Percentiles rank a stretch among this genome's conserved stretches.
Conservation (phyloP, 2,888 invertebrate species). For the Torymus auratus region DNA sequence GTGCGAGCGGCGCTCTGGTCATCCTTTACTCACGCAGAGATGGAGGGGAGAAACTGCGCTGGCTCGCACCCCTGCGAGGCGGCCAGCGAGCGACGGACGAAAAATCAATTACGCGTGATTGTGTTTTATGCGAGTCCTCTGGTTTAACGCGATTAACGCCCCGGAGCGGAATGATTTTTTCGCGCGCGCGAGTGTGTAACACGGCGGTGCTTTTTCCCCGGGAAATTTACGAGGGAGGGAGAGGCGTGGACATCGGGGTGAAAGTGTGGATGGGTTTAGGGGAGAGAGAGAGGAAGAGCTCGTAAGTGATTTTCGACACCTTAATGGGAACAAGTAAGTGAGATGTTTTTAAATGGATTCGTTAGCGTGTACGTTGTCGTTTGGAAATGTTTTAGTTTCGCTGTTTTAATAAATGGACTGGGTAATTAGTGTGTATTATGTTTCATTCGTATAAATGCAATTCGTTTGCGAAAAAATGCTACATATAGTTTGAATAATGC, state of each 20-base stretch:
- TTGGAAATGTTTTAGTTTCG: no score
- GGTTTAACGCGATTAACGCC: conserved; percentile 58
- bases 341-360: no score
- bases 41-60: background rate
- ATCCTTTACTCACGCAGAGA: conserved; percentile 43
- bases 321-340: background rate
- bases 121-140: conserved; percentile 46
- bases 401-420: no score
- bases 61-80: background rate
- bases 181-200: background rate
- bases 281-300: conserved; percentile 5
- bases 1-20: conserved; percentile 36
- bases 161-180: conserved; percentile 45
- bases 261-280: no score
- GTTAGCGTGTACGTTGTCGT: no score
- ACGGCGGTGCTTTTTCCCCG: background rate
- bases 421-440: no score
- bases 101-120: conserved; percentile 60
- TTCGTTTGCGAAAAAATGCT: no score
- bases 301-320: conserved; percentile 51
- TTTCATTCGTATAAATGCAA: no score
- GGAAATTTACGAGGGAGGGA: conserved; percentile 43
- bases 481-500: no score
- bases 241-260: background rate
- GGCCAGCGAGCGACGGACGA: conserved; percentile 17